A percentile compares a stretch with the other conserved stretches of the same genome.
Conservation (phyloP, 2,888 invertebrate genomes). For the Leptopilina drosophilae region DNA sequence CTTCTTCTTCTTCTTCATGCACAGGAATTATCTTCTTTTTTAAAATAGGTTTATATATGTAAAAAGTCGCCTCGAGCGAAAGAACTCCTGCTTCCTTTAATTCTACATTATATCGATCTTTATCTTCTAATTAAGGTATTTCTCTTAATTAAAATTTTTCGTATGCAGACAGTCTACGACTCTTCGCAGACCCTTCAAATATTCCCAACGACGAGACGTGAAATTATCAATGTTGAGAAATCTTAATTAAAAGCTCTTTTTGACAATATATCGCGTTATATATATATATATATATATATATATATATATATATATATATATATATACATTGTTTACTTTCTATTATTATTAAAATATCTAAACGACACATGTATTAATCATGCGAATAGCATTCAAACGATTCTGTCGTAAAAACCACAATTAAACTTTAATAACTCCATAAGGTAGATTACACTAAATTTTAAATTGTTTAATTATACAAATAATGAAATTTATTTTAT, state of each 20-base stretch:
- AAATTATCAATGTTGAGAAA: conserved; percentile 16
- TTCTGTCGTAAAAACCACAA: no score
- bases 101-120: conserved; percentile 52
- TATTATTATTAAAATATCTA: neutral
- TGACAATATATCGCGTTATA: neutral
- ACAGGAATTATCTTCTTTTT: conserved; percentile 10
- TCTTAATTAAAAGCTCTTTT: conserved; percentile 32
- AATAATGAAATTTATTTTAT: neutral
- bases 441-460: neutral
- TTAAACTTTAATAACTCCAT: no score
- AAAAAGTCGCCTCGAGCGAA: conserved; percentile 13
- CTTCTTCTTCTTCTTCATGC: neutral
- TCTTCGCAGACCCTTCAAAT: conserved; percentile 42
- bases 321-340: neutral
- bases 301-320: neutral
- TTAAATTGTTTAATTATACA: neutral
- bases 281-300: neutral
- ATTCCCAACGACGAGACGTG: conserved; percentile 13
- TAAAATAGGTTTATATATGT: conserved; percentile 15
- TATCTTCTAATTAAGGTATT: conserved; percentile 66
- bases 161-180: conserved; percentile 51
- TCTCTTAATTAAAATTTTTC: conserved; percentile 68
- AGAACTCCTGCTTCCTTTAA: conserved; percentile 1
- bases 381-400: no score
- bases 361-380: neutral